These are phyloP conservation scores for Eublepharis macularius DNA, from an alignment of 2,113 vertebrate genomes.

Conservation along the genomic window DNA sequence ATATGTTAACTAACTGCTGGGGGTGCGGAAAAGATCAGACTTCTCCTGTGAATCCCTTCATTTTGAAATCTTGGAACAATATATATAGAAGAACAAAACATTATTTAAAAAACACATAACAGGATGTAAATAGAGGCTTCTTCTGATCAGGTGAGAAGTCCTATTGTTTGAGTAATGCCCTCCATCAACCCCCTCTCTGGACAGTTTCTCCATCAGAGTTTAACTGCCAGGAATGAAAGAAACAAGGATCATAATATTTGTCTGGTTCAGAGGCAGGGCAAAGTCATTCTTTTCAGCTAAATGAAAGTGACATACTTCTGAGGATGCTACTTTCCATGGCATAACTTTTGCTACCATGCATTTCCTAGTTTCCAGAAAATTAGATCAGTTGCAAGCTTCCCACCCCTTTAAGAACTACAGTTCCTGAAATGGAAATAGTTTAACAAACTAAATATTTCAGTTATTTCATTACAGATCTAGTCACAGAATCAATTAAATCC, in stretches of 20 bases:
- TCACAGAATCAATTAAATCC: conserved; percentile 11
- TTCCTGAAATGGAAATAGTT: conserved; percentile 37
- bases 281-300: background rate
- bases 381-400: background rate
- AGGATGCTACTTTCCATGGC: background rate
- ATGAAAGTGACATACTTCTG: background rate
- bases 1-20: background rate
- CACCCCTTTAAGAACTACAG: accelerated
- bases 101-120: background rate
- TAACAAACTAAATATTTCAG: conserved; percentile 52
- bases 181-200: background rate
- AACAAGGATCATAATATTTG: background rate
- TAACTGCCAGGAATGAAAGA: background rate
- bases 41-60: background rate
- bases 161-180: background rate
- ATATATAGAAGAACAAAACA: background rate
- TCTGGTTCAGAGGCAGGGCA: background rate
- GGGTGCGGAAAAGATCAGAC: background rate
- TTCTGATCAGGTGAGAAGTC: background rate
- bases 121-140: background rate
- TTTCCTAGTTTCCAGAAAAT: background rate
- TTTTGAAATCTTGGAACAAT: background rate
- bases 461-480: background rate
- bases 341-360: background rate
- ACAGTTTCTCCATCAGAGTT: background rate